phyloP scores from a whole-genome alignment of 2,113 vertebrate genomes.

The Rutilus rutilus region DNA sequence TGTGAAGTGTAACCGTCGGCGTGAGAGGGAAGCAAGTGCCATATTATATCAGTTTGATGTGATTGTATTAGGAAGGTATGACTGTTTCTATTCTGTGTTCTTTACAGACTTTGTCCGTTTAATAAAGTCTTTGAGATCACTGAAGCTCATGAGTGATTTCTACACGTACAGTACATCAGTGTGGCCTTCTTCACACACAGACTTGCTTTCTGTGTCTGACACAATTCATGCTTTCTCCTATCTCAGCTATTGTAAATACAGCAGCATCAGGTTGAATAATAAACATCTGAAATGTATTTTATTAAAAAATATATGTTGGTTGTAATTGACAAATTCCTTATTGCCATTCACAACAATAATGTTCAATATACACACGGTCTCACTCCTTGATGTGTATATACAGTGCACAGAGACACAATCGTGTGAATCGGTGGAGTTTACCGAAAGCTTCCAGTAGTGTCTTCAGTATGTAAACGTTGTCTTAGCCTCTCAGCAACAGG shows the following conservation, averaged over 20 bases:
- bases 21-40: conserved; percentile 18
- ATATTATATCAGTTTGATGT: conserved; percentile 54
- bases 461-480: conserved; percentile 72
- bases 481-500: conserved; percentile 87
- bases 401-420: too few species aligned
- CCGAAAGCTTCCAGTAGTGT: conserved; percentile 42
- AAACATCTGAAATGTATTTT: not conserved
- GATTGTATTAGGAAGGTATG: conserved; percentile 41
- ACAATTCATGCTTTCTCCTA: not conserved
- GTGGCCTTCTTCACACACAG: too few species aligned
- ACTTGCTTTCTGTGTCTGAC: not conserved
- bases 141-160: not conserved
- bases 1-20: conserved; percentile 22
- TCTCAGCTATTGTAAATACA: not conserved
- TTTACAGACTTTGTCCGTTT: conserved; percentile 40
- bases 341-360: not conserved
- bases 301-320: not conserved
- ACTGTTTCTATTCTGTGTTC: conserved; percentile 48
- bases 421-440: conserved; percentile 4
- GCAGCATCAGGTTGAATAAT: not conserved
- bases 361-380: conserved; percentile 19
- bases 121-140: conserved; percentile 56
- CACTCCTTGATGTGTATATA: not conserved
- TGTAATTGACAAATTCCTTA: not conserved
- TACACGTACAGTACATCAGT: not conserved